Base-by-base conservation (phyloP, 2,113 vertebrate genomes). In the Scortum barcoo region DNA sequence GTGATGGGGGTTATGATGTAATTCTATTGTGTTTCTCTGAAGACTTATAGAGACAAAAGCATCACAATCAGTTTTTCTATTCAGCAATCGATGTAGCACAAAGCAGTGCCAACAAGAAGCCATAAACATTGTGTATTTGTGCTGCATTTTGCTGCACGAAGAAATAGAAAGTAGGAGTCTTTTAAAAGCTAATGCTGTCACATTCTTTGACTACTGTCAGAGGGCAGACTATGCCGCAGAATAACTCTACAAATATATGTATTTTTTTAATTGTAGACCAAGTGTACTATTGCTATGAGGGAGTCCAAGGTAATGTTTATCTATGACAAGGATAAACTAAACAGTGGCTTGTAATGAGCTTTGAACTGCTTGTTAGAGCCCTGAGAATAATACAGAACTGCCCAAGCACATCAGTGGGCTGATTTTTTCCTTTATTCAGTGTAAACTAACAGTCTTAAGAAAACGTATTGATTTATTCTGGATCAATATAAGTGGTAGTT, bases 1-100 rank as follows among this genome's bases (percentile, higher is more conserved):
- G 28, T 7, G 3, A n/a, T 7, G 48, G 14, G 14, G 26, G 9
- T 24, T 74, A 20, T 70, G 74, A 65, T 42, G 50, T 26, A 44
- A 48, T 24, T 3, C 14, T 48, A 65, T 78, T 83, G 70, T 70
- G 28, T 53, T 77, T 69, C 57, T 60, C 20, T 46, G 57, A 42
- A 50, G 1, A 19, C 50, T 62, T 30, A 30, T 13, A 1, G 54
- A 17, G 0, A 70, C 10, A 22, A 53, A 14, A 75, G 71, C 16
- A 46, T 65, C 51, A 10, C 24, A 42, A 36, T 54, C n/a, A 51
- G 36, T n/a, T 20, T 48, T 48, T 4, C 14, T 36, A 65, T 36
- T 70, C 48, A 58, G 12, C 70, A 79, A 53, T 40, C 50, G 11
- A 40, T 38, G 14, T 9, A 28, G 22, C 62, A 62, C 28, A 63